These are phyloP conservation scores for Gnatocerus cornutus DNA, from an alignment of 2,888 invertebrate genomes.

Conservation along the genomic window DNA sequence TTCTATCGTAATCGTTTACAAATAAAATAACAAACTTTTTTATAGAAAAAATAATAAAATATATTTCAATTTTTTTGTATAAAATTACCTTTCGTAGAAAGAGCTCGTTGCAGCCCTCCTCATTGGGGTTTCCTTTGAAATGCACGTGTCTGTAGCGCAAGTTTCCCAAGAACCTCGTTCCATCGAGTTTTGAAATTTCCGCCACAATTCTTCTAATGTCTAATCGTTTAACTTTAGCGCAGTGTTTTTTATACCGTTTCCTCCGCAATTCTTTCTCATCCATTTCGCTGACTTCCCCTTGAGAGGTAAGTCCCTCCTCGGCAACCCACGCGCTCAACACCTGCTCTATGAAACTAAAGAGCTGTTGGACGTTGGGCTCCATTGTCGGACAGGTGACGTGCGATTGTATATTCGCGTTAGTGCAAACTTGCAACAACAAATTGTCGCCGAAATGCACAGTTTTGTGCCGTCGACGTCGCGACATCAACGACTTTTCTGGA, in stretches of 20 bases:
- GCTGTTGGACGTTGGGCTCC: slow-evolving; percentile 85
- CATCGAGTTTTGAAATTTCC: slow-evolving; percentile 81
- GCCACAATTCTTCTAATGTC: slow-evolving; percentile 81
- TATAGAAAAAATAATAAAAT: too few relatives aligned
- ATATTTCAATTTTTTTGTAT: too few relatives aligned
- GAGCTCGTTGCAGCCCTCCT: slow-evolving; percentile 90
- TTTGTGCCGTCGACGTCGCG: slow-evolving; percentile 83
- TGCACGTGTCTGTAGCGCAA: slow-evolving; percentile 85
- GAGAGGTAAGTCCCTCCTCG: slow-evolving; percentile 81
- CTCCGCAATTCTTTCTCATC: slow-evolving; percentile 78
- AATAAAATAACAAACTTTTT: too few relatives aligned
- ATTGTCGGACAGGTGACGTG: slow-evolving; percentile 74
- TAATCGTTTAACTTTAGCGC: slow-evolving; percentile 78
- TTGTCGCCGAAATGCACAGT: slow-evolving; percentile 87
- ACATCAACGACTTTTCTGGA: slow-evolving; percentile 71
- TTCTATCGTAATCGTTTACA: too few relatives aligned
- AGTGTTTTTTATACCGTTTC: slow-evolving; percentile 76
- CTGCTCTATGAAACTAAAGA: slow-evolving; percentile 87
- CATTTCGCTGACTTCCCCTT: slow-evolving; percentile 83
- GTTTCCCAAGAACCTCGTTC: slow-evolving; percentile 79
- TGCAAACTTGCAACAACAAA: slow-evolving; percentile 82
- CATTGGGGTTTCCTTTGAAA: slow-evolving; percentile 89
- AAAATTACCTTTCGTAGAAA: slow-evolving; percentile 87
- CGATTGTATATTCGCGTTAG: slow-evolving; percentile 77
- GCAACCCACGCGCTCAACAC: slow-evolving; percentile 87